phyloP scores from a whole-genome alignment of 2,888 invertebrate genomes.

The Ophonus ardosiacus region DNA sequence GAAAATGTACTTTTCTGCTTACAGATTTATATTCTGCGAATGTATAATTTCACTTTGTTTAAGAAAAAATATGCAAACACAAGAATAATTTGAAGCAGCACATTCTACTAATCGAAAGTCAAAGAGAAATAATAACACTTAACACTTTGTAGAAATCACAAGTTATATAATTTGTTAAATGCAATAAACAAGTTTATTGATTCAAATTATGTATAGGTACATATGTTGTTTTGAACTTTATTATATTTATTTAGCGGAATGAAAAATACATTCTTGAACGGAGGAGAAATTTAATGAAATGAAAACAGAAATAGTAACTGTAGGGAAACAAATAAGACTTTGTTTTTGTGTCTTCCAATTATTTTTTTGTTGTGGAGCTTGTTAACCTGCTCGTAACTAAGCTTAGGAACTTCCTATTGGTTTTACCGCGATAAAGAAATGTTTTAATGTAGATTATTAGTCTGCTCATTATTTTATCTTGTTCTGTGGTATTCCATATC shows the following conservation, averaged over 20 bases:
- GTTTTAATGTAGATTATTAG: conserved; percentile 34
- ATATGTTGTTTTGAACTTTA: conserved; percentile 5
- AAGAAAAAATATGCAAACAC: background rate
- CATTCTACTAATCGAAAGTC: background rate
- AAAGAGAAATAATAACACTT: background rate
- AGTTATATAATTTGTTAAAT: background rate
- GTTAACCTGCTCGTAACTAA: conserved; percentile 34
- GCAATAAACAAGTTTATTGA: conserved; percentile 1
- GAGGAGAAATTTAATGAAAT: conserved; percentile 31
- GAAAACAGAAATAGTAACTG: conserved; percentile 27
- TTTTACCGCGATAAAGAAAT: conserved; percentile 4
- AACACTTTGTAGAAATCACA: conserved; percentile 1
- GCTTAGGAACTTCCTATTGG: conserved; percentile 7
- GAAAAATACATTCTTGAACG: conserved; percentile 4
- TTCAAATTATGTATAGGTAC: conserved; percentile 7
- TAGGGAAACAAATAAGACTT: conserved; percentile 14
- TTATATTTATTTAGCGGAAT: conserved; percentile 34
- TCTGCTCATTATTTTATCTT: conserved; percentile 38
- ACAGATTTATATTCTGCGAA: background rate
- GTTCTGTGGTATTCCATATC: conserved; percentile 11
- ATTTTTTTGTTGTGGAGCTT: conserved; percentile 16
- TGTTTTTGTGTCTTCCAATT: conserved; percentile 14
- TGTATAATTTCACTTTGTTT: conserved; percentile 11
- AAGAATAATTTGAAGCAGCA: background rate
- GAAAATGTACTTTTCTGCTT: background rate